These are phyloP conservation scores for Hylyphantes graminicola DNA, from an alignment of 1,140 invertebrate genomes.

Conservation along the genomic window DNA sequence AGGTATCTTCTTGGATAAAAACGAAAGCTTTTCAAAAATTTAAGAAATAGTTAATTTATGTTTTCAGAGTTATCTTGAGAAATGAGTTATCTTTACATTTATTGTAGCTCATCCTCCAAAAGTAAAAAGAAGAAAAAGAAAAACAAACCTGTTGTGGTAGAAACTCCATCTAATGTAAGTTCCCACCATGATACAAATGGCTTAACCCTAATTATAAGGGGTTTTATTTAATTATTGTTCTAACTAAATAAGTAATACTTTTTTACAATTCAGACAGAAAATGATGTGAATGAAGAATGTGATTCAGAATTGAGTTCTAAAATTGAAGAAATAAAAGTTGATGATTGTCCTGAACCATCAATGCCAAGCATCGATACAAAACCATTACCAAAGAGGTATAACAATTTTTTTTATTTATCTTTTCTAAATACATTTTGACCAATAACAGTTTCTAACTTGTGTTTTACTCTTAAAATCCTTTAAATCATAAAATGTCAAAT, in stretches of 20 bases:
- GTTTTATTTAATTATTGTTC: background rate
- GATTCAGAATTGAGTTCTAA: conserved; percentile 8
- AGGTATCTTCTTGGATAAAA: too few species aligned
- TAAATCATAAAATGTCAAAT: too few species aligned
- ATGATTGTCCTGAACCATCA: background rate
- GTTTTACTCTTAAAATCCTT: too few species aligned
- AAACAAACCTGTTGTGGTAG: background rate
- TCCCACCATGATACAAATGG: background rate
- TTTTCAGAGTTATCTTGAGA: too few species aligned
- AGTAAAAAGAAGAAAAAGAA: conserved; percentile 45
- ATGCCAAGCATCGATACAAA: background rate
- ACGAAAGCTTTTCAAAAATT: too few species aligned
- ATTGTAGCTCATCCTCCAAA: conserved; percentile 18
- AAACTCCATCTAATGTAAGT: conserved; percentile 1
- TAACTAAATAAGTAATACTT: background rate
- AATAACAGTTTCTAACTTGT: background rate
- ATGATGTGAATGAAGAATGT: conserved; percentile 3
- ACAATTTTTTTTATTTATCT: background rate
- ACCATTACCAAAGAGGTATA: background rate
- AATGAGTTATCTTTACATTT: background rate
- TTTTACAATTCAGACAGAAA: background rate
- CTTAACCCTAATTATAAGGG: too few species aligned
- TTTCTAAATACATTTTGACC: background rate
- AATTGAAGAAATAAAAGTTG: conserved; percentile 10
- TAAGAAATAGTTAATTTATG: too few species aligned